These are phyloP conservation scores for Xiphorhynchus elegans DNA, from an alignment of 2,113 vertebrate species.

Conservation along the genomic window DNA sequence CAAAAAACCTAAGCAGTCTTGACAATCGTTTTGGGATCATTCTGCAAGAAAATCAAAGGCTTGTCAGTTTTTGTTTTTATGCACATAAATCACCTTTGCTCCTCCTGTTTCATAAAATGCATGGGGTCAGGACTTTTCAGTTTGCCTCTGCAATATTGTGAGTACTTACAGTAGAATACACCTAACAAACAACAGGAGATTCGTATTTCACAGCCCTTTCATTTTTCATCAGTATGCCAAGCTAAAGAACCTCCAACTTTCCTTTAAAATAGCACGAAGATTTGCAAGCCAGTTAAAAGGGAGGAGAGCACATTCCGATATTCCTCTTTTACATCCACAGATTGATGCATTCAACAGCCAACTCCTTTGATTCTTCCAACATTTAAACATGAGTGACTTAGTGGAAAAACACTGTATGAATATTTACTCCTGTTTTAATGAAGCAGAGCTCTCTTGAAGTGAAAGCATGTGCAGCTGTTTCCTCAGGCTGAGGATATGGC, in stretches of 20 bases:
- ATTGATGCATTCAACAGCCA: background rate
- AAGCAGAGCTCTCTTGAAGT: background rate
- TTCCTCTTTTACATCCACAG: background rate
- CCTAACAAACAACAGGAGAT: background rate
- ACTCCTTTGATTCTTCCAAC: constrained; percentile 7
- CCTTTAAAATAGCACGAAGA: background rate
- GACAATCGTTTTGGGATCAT: constrained; percentile 34
- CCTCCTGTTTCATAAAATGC: background rate
- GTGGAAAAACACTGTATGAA: background rate
- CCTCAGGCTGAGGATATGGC: background rate
- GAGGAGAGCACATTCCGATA: background rate
- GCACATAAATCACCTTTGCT: constrained; percentile 60
- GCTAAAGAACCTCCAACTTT: background rate
- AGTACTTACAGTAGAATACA: background rate
- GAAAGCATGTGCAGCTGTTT: background rate
- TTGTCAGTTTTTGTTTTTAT: constrained; percentile 55
- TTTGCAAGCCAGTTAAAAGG: background rate
- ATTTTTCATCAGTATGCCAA: constrained; percentile 2
- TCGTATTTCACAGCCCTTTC: background rate
- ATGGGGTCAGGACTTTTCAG: background rate
- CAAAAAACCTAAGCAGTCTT: background rate
- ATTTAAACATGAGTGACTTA: background rate
- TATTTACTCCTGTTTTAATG: constrained; percentile 38
- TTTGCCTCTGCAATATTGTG: background rate
- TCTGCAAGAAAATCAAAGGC: constrained; percentile 47